Conservation (phyloP, 2,888 invertebrate genomes). For the Syrista parreyssii region DNA sequence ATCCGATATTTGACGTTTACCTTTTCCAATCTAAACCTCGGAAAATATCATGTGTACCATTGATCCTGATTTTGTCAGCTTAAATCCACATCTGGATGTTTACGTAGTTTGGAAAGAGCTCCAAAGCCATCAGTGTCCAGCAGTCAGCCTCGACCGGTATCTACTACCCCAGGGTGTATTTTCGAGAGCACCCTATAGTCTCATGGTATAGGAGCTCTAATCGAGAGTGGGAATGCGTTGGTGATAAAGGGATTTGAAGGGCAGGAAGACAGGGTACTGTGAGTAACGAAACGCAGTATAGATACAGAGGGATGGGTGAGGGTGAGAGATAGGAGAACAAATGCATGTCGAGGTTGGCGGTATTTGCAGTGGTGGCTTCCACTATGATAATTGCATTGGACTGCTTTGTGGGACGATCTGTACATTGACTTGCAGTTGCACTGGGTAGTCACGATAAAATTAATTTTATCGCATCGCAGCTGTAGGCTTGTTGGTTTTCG, state of each 20-base stretch:
- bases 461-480: not conserved
- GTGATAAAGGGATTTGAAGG: not conserved
- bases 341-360: not conserved
- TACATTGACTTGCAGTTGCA: not conserved
- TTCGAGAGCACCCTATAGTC: not conserved
- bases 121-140: not conserved
- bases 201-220: not conserved
- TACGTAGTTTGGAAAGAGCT: not conserved
- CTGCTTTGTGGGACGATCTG: not conserved
- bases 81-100: constrained; percentile 9
- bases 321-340: not conserved
- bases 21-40: not conserved
- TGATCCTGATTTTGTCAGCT: constrained; percentile 5
- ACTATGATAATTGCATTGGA: constrained; percentile 1
- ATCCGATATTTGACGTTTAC: not conserved
- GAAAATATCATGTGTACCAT: not conserved
- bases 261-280: not conserved
- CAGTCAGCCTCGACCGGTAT: not conserved
- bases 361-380: not conserved
- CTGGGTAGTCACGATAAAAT: not conserved
- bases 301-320: not conserved
- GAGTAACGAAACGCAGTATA: not conserved
- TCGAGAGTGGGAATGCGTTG: not conserved
- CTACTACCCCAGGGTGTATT: not conserved
- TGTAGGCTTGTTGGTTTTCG: not conserved